These are phyloP conservation scores for Drymodes brunneopygia DNA, from an alignment of 2,113 vertebrate genomes.

Conservation along the genomic window DNA sequence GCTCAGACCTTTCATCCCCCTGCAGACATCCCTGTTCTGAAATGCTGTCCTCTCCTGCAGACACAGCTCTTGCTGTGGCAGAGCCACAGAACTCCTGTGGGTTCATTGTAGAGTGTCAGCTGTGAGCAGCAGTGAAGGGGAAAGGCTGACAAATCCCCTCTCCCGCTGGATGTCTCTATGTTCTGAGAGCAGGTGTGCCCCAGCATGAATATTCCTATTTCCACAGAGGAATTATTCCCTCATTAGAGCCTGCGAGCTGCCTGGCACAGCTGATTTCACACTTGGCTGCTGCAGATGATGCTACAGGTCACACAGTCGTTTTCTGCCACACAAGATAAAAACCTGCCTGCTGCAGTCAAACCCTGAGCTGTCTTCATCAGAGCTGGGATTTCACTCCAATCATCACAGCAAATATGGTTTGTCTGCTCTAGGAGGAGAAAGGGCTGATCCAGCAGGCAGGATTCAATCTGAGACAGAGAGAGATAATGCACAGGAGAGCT, in stretches of 20 bases:
- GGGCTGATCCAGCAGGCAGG: background rate
- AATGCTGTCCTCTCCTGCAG: background rate
- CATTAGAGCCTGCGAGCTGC: background rate
- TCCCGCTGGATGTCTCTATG: background rate
- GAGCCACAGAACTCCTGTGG: background rate
- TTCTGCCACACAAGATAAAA: conserved; percentile 8
- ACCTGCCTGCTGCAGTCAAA: background rate
- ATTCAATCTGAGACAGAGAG: background rate
- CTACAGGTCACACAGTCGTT: background rate
- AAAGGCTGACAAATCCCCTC: conserved; percentile 4
- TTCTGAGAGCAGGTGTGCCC: background rate
- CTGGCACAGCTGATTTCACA: conserved; percentile 5
- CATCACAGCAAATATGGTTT: background rate
- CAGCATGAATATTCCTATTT: background rate
- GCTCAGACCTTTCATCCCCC: background rate
- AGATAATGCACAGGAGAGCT: background rate
- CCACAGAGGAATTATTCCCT: conserved; percentile 17
- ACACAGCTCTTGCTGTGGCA: background rate
- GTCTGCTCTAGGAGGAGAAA: background rate
- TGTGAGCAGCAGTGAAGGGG: background rate
- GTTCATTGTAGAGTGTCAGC: background rate
- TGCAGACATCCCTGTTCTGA: background rate
- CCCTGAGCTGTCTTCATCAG: background rate
- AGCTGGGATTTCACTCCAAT: background rate
- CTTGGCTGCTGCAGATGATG: background rate